These are phyloP conservation scores for Hirtodrosophila histrioides DNA, from an alignment of 2,888 invertebrate species.

Conservation along the genomic window DNA sequence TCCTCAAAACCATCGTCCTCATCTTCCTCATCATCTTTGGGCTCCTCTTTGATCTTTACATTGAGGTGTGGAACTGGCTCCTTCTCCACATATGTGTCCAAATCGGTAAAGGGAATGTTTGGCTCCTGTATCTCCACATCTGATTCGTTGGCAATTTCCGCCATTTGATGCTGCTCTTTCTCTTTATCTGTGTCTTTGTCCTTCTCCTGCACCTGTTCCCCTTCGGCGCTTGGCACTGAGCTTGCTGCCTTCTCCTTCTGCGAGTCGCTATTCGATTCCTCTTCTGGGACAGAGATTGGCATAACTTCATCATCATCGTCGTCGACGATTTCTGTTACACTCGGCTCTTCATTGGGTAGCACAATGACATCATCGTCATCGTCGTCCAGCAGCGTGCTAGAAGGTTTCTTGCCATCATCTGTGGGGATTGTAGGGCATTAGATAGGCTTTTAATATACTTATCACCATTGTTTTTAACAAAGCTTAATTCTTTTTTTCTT, in stretches of 20 bases:
- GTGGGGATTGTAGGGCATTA: neutral
- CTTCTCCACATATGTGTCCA: conserved; percentile 83
- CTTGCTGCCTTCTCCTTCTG: conserved; percentile 22
- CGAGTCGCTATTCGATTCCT: conserved; percentile 32
- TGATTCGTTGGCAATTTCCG: conserved; percentile 74
- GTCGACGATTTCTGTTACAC: conserved; percentile 86
- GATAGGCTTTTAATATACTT: neutral
- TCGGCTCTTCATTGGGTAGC: conserved; percentile 88
- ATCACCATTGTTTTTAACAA: neutral
- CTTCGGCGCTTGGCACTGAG: conserved; percentile 1
- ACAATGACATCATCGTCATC: conserved; percentile 88
- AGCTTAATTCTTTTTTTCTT: too few relatives aligned
- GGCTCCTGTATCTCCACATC: conserved; percentile 85
- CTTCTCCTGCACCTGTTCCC: conserved; percentile 5
- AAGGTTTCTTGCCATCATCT: conserved; percentile 39
- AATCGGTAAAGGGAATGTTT: conserved; percentile 84
- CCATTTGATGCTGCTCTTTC: conserved; percentile 13
- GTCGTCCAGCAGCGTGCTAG: conserved; percentile 45
- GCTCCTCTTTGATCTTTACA: conserved; percentile 90
- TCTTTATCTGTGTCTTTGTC: conserved; percentile 17
- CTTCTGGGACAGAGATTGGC: conserved; percentile 61
- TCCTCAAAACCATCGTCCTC: conserved; percentile 84
- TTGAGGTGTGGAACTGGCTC: conserved; percentile 81
- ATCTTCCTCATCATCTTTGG: conserved; percentile 86
- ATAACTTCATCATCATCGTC: conserved; percentile 86